These are phyloP conservation scores for Eucera pruinosa DNA, from an alignment of 2,888 invertebrate species.

Conservation along the genomic window DNA sequence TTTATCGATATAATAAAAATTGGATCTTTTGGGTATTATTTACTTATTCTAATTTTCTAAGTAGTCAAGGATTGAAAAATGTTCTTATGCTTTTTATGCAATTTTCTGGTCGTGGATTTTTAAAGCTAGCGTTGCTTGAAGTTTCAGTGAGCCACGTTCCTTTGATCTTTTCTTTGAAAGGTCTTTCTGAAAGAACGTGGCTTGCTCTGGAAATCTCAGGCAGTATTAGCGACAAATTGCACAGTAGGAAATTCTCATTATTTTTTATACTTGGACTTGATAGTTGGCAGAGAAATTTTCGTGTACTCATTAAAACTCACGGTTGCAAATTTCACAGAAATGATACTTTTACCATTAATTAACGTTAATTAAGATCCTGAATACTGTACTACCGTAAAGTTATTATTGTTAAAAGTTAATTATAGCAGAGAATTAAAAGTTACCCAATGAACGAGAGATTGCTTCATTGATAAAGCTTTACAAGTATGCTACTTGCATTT, in stretches of 20 bases:
- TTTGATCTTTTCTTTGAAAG: background rate
- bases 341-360: too few relatives aligned
- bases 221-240: background rate
- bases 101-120: background rate
- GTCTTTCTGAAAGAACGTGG: background rate
- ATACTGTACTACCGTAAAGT: background rate
- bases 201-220: background rate
- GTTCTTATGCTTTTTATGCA: background rate
- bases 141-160: background rate
- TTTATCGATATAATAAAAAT: background rate
- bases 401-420: too few relatives aligned
- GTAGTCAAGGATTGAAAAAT: background rate
- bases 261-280: background rate
- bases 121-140: background rate
- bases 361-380: background rate
- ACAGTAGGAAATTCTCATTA: background rate
- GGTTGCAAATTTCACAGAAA: background rate
- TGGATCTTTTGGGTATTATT: background rate
- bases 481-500: background rate
- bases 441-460: background rate
- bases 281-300: too few relatives aligned
- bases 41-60: background rate
- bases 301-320: slow-evolving; percentile 2
- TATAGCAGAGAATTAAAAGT: background rate
- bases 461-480: background rate